phyloP scores from a whole-genome alignment of 2,797 vertebrate species.

The Loris lydekkerianus region DNA sequence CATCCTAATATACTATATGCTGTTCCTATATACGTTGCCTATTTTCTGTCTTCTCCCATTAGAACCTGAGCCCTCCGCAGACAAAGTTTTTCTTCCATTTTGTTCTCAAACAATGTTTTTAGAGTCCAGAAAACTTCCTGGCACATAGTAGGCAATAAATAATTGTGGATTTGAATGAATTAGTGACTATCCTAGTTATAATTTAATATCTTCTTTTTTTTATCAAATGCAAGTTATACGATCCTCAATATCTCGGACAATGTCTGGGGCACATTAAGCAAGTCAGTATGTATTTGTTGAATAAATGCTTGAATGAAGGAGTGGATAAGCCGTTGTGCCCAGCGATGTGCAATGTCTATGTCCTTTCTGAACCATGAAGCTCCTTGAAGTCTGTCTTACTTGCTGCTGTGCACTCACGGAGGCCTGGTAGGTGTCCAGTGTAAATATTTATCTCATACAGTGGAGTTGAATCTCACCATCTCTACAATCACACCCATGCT shows the following conservation, averaged over 20 bases:
- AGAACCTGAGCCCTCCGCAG: background rate
- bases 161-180: background rate
- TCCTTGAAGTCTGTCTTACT: background rate
- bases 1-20: background rate
- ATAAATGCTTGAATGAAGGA: background rate
- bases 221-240: background rate
- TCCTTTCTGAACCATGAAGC: background rate
- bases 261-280: too few relatives aligned
- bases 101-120: background rate
- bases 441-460: too few relatives aligned
- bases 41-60: background rate
- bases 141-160: background rate
- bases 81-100: background rate
- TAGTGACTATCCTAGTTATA: background rate
- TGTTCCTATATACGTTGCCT: background rate
- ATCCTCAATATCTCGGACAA: background rate
- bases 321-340: background rate
- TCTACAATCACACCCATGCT: background rate
- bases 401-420: accelerated
- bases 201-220: background rate
- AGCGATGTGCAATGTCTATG: accelerated
- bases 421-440: background rate
- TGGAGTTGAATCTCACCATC: background rate
- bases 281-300: background rate
- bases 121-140: background rate